Conservation (phyloP, 2,888 invertebrate species). For the Slavum lentiscoides region DNA sequence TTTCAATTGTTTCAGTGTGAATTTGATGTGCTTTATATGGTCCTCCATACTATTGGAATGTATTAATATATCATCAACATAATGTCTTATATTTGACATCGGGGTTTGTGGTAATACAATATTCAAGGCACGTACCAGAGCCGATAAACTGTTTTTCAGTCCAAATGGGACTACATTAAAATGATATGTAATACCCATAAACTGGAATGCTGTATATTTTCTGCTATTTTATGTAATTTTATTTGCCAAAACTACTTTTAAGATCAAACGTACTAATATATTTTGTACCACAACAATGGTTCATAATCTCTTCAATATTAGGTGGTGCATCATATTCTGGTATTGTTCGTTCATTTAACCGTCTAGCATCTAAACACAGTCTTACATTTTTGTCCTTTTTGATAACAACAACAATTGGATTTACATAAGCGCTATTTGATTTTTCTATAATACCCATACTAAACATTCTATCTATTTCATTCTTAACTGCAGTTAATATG, state of each 20-base stretch:
- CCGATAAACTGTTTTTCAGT: neutral
- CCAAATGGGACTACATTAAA: neutral
- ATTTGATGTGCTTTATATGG: neutral
- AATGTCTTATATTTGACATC: neutral
- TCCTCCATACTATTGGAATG: neutral
- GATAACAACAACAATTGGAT: neutral
- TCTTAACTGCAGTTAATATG: neutral
- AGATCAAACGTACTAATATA: neutral
- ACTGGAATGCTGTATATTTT: neutral
- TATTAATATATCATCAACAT: conserved; percentile 2
- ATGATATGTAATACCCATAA: neutral
- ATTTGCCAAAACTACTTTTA: neutral
- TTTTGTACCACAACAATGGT: neutral
- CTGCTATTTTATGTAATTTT: neutral
- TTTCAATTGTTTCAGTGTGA: neutral
- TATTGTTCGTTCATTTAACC: neutral
- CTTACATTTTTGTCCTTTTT: neutral
- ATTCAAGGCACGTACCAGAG: neutral
- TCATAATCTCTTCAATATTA: neutral
- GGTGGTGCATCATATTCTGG: conserved; percentile 11
- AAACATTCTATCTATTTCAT: neutral
- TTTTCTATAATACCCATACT: too few relatives aligned
- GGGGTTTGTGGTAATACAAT: neutral
- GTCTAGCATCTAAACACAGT: neutral
- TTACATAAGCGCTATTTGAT: neutral